Evolutionary conservation across 1,140 invertebrate species (phyloP).

Genomic region (Heliconius nattereri): DNA sequence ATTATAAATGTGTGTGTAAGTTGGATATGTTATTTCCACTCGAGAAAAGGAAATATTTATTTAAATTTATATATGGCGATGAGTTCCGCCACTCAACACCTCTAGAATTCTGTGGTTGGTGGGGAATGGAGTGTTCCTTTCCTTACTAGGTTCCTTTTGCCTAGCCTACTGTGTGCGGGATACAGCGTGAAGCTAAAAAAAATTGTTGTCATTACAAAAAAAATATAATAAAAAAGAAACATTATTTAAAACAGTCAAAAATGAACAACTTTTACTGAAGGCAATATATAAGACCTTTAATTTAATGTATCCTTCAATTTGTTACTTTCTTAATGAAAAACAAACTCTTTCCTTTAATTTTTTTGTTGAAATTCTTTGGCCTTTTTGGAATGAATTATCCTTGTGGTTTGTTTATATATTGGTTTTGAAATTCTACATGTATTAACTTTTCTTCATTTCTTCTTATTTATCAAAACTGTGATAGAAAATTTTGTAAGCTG

Average conservation of each 20-base stretch:
- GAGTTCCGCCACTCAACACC: too few species aligned
- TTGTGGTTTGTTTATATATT: neutral
- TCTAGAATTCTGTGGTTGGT: too few species aligned
- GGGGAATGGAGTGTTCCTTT: too few species aligned
- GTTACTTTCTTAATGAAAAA: neutral
- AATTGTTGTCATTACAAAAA: too few species aligned
- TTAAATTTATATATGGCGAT: too few species aligned
- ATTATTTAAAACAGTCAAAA: too few species aligned
- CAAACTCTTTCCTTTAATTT: neutral
- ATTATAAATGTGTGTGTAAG: neutral
- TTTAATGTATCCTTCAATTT: slow-evolving; percentile 6
- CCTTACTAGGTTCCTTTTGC: too few species aligned
- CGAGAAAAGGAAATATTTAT: too few species aligned
- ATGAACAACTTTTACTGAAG: neutral
- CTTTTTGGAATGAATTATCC: neutral
- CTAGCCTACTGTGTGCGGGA: too few species aligned
- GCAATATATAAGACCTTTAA: neutral
- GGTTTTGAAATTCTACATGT: neutral
- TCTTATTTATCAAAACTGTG: neutral
- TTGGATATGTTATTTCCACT: too few species aligned
- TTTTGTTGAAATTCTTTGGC: neutral
- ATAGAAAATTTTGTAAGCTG: neutral
- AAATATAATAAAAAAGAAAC: too few species aligned
- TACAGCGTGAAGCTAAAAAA: too few species aligned
- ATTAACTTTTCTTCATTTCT: neutral